phyloP scores from a whole-genome alignment of 2,888 invertebrate species.

The Eurois occulta region DNA sequence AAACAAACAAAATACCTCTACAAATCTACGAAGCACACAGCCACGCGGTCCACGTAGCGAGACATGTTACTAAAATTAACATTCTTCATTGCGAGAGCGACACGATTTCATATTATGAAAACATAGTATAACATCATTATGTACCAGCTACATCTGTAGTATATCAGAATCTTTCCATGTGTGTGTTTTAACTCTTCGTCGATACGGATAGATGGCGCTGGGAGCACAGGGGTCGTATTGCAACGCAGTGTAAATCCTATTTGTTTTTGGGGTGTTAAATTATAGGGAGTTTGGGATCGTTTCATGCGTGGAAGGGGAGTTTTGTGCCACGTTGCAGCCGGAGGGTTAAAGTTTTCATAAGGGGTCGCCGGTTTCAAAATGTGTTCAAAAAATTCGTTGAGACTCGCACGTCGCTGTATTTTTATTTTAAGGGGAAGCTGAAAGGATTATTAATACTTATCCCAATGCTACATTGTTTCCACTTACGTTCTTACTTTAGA shows the following conservation, averaged over 20 bases:
- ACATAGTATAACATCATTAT: constrained; percentile 65
- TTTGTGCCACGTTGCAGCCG: constrained; percentile 44
- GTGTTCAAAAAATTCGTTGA: background rate
- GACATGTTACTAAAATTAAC: constrained; percentile 71
- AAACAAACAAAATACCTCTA: constrained; percentile 23
- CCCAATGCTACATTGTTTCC: background rate
- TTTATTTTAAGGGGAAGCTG: background rate
- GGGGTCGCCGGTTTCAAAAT: constrained; percentile 33
- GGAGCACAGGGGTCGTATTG: constrained; percentile 33
- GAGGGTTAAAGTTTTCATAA: constrained; percentile 48
- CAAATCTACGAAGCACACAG: constrained; percentile 22
- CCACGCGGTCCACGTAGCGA: constrained; percentile 39
- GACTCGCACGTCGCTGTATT: background rate
- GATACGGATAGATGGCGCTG: constrained; percentile 56
- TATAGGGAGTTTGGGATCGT: constrained; percentile 39
- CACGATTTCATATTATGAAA: constrained; percentile 80
- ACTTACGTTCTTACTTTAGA: background rate
- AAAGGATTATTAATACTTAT: background rate
- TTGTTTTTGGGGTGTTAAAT: constrained; percentile 51
- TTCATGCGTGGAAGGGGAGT: constrained; percentile 41
- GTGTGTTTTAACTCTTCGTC: constrained; percentile 14
- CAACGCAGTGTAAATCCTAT: constrained; percentile 53
- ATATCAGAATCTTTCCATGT: constrained; percentile 21
- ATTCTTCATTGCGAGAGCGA: constrained; percentile 73
- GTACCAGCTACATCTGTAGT: constrained; percentile 42